Conservation (phyloP, 2,113 vertebrate genomes). For the Oreocharis arfaki region DNA sequence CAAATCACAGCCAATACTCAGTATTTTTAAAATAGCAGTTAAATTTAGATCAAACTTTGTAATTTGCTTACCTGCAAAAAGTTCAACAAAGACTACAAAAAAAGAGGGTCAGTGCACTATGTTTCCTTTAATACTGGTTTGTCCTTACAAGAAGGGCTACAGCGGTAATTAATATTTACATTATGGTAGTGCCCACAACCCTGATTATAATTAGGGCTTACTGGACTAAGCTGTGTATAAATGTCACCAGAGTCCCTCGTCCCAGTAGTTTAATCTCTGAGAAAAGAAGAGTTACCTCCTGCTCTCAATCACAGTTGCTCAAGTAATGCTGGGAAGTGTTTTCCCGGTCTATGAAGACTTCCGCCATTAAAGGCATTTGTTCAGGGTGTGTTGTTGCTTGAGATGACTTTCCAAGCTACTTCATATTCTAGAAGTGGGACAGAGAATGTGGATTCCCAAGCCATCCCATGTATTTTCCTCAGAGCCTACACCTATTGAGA, state of each 20-base stretch:
- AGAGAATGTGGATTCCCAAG: neutral
- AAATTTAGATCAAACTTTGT: neutral
- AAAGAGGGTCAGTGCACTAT: neutral
- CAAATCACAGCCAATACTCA: conserved; percentile 25
- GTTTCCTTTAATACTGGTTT: neutral
- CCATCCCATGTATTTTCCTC: neutral
- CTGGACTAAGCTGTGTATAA: conserved; percentile 9
- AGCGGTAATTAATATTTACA: neutral
- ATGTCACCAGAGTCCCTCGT: neutral
- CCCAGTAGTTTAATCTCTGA: neutral
- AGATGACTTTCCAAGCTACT: neutral
- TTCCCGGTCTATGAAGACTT: neutral
- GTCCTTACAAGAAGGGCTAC: neutral
- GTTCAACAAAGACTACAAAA: neutral
- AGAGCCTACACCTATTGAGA: neutral
- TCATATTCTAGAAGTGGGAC: neutral
- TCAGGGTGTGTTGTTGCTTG: neutral
- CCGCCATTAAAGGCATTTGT: neutral
- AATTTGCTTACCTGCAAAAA: neutral
- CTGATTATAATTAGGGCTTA: neutral
- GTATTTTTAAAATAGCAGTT: neutral
- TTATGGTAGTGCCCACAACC: neutral
- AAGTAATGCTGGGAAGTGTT: neutral
- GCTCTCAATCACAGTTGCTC: neutral
- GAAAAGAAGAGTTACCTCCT: neutral